Evolutionary conservation across 2,888 invertebrate genomes (phyloP).

Genomic region (Drosophila quinaria): DNA sequence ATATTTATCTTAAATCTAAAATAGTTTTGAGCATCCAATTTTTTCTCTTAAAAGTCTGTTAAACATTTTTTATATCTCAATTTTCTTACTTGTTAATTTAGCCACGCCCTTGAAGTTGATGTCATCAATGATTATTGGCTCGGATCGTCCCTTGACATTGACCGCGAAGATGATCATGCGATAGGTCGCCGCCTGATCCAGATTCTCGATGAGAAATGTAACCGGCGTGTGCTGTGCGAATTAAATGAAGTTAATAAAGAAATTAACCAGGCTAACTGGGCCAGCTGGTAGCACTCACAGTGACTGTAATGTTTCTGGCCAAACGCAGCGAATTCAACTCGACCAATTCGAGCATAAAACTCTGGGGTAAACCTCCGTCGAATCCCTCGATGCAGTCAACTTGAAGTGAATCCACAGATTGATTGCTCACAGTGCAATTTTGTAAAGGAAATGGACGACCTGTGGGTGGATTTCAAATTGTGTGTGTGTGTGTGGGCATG

Average conservation of each 20-base stretch:
- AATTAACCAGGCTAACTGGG: background rate
- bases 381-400: slow-evolving; percentile 95
- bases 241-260: background rate
- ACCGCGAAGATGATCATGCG: slow-evolving; percentile 93
- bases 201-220: slow-evolving; percentile 86
- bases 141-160: slow-evolving; percentile 95
- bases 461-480: slow-evolving; percentile 74
- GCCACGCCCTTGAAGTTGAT: slow-evolving; percentile 94
- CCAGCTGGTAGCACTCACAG: slow-evolving; percentile 74
- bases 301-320: slow-evolving; percentile 84
- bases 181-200: slow-evolving; percentile 91
- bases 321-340: slow-evolving; percentile 89
- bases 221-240: slow-evolving; percentile 82
- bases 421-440: slow-evolving; percentile 95
- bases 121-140: slow-evolving; percentile 93
- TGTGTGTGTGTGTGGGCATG: background rate
- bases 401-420: slow-evolving; percentile 93
- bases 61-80: too few relatives aligned
- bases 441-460: slow-evolving; percentile 95
- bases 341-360: slow-evolving; percentile 92
- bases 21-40: too few relatives aligned
- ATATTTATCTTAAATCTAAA: too few relatives aligned
- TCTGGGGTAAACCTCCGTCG: slow-evolving; percentile 95
- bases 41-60: too few relatives aligned
- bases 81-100: slow-evolving; percentile 89